A percentile compares a stretch with the other conserved stretches of the same genome.
Evolutionary conservation across 2,797 vertebrate genomes (phyloP).

Genomic region (Holocentrus rufus): DNA sequence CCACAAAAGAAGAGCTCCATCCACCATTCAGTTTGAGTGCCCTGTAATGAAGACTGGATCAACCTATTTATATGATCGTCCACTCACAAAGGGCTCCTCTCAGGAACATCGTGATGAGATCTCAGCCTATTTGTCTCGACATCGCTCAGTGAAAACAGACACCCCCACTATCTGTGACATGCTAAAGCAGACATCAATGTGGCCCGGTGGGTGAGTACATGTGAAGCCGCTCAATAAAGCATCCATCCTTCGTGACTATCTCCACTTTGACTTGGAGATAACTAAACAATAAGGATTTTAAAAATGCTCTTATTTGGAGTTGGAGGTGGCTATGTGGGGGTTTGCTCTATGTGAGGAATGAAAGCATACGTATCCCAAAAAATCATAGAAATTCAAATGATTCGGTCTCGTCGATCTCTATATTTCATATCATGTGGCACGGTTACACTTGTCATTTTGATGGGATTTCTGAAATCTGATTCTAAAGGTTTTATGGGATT

Average conservation of each 20-base stretch:
- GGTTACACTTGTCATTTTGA: slow-evolving; percentile 26
- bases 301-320: neutral
- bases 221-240: slow-evolving; percentile 26
- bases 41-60: slow-evolving; percentile 68
- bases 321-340: too few species aligned
- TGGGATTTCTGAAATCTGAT: neutral
- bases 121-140: slow-evolving; percentile 72
- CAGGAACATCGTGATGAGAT: slow-evolving; percentile 71
- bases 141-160: slow-evolving; percentile 76
- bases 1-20: slow-evolving; percentile 41
- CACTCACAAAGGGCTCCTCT: slow-evolving; percentile 56
- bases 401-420: too few species aligned
- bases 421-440: neutral
- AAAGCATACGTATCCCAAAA: too few species aligned
- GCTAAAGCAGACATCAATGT: slow-evolving; percentile 60
- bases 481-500: neutral
- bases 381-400: too few species aligned
- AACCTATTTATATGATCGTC: slow-evolving; percentile 37
- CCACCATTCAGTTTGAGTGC: slow-evolving; percentile 46
- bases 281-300: slow-evolving; percentile 10
- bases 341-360: neutral
- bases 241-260: neutral
- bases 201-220: slow-evolving; percentile 35
- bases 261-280: neutral
- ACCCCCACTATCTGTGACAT: slow-evolving; percentile 67